Evolutionary conservation across 2,113 vertebrate genomes (phyloP).

Genomic region (Morone saxatilis): DNA sequence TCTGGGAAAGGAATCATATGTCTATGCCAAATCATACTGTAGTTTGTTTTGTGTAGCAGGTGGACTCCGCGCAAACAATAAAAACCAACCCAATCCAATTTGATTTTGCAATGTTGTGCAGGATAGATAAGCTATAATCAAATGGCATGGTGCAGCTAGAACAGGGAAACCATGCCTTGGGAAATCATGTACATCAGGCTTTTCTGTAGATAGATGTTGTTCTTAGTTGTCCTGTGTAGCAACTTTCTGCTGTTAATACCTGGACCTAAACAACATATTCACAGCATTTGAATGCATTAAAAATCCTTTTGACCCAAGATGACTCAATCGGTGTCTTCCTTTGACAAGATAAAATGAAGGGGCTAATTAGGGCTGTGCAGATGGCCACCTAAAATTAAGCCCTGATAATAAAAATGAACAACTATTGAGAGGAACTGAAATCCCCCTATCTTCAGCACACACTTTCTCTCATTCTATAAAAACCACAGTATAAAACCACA

Average conservation of each 20-base stretch:
- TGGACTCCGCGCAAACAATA: slow-evolving; percentile 72
- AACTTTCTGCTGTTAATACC: slow-evolving; percentile 37
- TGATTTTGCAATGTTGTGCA: slow-evolving; percentile 67
- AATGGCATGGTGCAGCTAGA: slow-evolving; percentile 46
- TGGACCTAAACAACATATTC: slow-evolving; percentile 1
- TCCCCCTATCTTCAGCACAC: slow-evolving; percentile 43
- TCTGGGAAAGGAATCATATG: slow-evolving; percentile 56
- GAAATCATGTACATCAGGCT: slow-evolving; percentile 61
- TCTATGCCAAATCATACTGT: slow-evolving; percentile 64
- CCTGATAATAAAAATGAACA: slow-evolving; percentile 63
- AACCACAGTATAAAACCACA: slow-evolving; percentile 51
- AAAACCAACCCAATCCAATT: slow-evolving; percentile 64
- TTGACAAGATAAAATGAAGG: slow-evolving; percentile 46
- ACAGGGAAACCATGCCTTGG: slow-evolving; percentile 51
- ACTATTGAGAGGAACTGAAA: slow-evolving; percentile 63
- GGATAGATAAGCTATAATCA: slow-evolving; percentile 71
- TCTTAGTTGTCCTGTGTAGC: slow-evolving; percentile 33
- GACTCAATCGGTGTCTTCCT: slow-evolving; percentile 57
- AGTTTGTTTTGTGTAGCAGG: slow-evolving; percentile 74
- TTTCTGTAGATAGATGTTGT: slow-evolving; percentile 27
- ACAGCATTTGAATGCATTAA: slow-evolving; percentile 25
- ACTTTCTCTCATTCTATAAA: slow-evolving; percentile 49
- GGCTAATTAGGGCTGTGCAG: slow-evolving; percentile 64
- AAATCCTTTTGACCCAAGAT: slow-evolving; percentile 47
- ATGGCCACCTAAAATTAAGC: slow-evolving; percentile 65